Percentiles rank a stretch among this genome's conserved stretches.
Conservation (phyloP, 2,797 vertebrate species). For the Myripristis murdjan region DNA sequence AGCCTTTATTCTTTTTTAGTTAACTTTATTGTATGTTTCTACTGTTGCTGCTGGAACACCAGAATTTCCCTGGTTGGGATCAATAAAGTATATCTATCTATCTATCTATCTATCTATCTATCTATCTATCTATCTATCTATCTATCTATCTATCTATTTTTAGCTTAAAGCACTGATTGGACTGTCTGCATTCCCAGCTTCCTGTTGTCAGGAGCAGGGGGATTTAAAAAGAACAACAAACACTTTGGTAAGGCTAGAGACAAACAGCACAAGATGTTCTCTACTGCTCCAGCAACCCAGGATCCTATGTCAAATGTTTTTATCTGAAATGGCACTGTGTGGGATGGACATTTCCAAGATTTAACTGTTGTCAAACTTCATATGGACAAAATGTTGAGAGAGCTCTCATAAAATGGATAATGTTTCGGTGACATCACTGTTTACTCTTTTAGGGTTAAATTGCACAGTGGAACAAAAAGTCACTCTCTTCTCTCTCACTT, state of each 20-base stretch:
- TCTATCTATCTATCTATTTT: too few species aligned
- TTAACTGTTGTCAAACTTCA: too few species aligned
- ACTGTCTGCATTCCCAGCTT: not conserved
- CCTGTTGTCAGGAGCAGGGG: not conserved
- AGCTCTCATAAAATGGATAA: slow-evolving; percentile 14
- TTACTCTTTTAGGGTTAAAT: slow-evolving; percentile 49
- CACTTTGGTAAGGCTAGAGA: not conserved
- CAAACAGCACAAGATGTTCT: not conserved
- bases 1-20: too few species aligned
- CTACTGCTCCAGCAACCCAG: too few species aligned
- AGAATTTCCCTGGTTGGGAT: too few species aligned
- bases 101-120: too few species aligned
- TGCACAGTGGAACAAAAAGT: slow-evolving; percentile 48
- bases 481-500: slow-evolving; percentile 40
- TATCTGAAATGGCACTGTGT: slow-evolving; percentile 49
- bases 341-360: slow-evolving; percentile 42
- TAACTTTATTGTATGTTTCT: too few species aligned
- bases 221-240: not conserved
- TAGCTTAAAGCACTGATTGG: too few species aligned
- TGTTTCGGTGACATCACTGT: slow-evolving; percentile 14
- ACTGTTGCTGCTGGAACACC: too few species aligned
- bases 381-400: too few species aligned
- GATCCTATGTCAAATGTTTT: not conserved
- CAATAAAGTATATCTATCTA: too few species aligned
- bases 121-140: too few species aligned